Percentiles rank a stretch among this genome's conserved stretches.
phyloP scores from a whole-genome alignment of 1,140 invertebrate genomes.

The Wiebesia pumilae region DNA sequence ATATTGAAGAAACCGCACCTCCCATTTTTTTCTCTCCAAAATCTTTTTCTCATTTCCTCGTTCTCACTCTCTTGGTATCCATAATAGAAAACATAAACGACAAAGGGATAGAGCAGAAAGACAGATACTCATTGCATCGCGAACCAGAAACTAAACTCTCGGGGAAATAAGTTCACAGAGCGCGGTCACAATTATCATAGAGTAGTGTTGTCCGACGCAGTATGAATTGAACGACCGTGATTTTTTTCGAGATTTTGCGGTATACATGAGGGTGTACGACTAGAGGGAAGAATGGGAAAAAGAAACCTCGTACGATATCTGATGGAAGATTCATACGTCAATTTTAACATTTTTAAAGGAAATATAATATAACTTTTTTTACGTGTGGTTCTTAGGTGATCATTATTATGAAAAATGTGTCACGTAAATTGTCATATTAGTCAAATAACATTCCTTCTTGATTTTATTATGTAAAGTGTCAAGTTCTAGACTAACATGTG shows the following conservation, averaged over 20 bases:
- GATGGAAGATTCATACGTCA: too few relatives aligned
- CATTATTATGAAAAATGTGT: too few relatives aligned
- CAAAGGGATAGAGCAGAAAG: neutral
- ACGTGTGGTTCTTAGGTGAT: too few relatives aligned
- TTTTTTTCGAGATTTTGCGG: conserved; percentile 60
- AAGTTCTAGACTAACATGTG: too few relatives aligned
- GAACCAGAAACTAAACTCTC: conserved; percentile 69
- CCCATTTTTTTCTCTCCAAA: conserved; percentile 5
- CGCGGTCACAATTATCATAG: conserved; percentile 68
- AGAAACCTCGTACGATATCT: neutral
- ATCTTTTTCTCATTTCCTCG: conserved; percentile 43
- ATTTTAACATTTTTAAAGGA: too few relatives aligned
- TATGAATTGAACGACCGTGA: conserved; percentile 63
- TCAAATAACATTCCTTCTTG: too few relatives aligned
- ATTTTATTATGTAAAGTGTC: too few relatives aligned
- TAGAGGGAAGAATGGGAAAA: neutral
- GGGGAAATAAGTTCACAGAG: conserved; percentile 64
- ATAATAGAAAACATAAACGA: neutral
- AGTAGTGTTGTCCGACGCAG: conserved; percentile 47
- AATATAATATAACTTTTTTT: too few relatives aligned
- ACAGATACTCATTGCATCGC: conserved; percentile 56
- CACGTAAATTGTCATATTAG: too few relatives aligned
- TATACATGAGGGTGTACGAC: neutral
- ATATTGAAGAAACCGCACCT: conserved; percentile 43
- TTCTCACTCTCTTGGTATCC: conserved; percentile 27